Conservation (phyloP, 1,140 invertebrate species). For the Meteorus sp. region DNA sequence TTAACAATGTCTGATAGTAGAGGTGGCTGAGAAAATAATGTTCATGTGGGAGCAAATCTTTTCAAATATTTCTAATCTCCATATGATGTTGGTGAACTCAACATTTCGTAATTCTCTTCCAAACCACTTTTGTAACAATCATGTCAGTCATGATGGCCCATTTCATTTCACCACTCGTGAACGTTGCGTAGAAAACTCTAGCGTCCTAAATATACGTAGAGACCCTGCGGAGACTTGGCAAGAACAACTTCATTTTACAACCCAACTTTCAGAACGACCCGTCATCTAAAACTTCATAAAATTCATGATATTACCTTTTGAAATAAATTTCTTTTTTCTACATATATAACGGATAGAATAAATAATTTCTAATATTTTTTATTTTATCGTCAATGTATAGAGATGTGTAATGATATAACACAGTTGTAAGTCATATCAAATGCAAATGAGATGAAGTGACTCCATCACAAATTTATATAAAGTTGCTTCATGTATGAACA, state of each 20-base stretch:
- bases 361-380: background rate
- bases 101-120: too few relatives aligned
- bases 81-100: too few relatives aligned
- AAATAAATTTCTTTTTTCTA: slow-evolving; percentile 7
- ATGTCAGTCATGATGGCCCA: too few relatives aligned
- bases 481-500: too few relatives aligned
- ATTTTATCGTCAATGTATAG: background rate
- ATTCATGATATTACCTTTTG: slow-evolving; percentile 10
- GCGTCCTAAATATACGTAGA: slow-evolving; percentile 11
- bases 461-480: too few relatives aligned
- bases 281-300: slow-evolving; percentile 6
- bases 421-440: background rate
- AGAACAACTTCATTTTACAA: slow-evolving; percentile 26
- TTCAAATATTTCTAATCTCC: too few relatives aligned
- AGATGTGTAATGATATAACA: background rate
- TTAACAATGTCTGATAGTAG: too few relatives aligned
- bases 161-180: too few relatives aligned
- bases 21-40: too few relatives aligned
- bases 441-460: background rate
- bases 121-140: too few relatives aligned
- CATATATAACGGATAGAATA: background rate
- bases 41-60: too few relatives aligned
- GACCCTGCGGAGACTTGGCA: slow-evolving; percentile 10
- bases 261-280: slow-evolving; percentile 6
- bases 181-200: too few relatives aligned